A percentile compares a stretch with the other conserved stretches of the same genome.
These are phyloP conservation scores for Drusus annulatus DNA, from an alignment of 1,140 invertebrate genomes.

Conservation along the genomic window DNA sequence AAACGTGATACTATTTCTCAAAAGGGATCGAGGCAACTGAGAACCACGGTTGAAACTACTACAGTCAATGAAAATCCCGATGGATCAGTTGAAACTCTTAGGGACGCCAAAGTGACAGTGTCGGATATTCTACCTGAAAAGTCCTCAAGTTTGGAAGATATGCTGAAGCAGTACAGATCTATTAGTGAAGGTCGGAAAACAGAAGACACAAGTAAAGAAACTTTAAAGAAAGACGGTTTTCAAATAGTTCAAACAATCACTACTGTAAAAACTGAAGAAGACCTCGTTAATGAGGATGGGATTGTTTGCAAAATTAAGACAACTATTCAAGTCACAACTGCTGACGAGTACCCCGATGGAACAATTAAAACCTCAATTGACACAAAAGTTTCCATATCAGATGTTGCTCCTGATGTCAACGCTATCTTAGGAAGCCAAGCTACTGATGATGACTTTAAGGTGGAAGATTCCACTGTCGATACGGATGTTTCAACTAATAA, in stretches of 20 bases:
- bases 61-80: conserved; percentile 67
- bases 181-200: conserved; percentile 64
- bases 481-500: conserved; percentile 63
- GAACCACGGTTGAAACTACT: conserved; percentile 68
- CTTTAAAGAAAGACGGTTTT: conserved; percentile 63
- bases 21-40: conserved; percentile 64
- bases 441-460: conserved; percentile 50
- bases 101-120: conserved; percentile 68
- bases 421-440: conserved; percentile 36
- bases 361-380: conserved; percentile 62
- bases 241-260: conserved; percentile 64
- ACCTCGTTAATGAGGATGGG: conserved; percentile 63
- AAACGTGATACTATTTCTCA: conserved; percentile 67
- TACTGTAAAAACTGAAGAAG: conserved; percentile 65
- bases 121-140: conserved; percentile 63
- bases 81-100: conserved; percentile 66
- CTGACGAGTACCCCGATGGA: conserved; percentile 68
- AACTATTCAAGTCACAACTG: conserved; percentile 64
- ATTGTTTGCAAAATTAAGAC: conserved; percentile 66
- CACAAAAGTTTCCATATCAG: conserved; percentile 59
- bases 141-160: conserved; percentile 63
- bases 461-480: conserved; percentile 64
- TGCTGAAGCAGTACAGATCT: conserved; percentile 61
- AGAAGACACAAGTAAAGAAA: conserved; percentile 62
- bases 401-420: conserved; percentile 46